Conservation (phyloP, 2,797 vertebrate species). For the Dendrocincla fuliginosa region DNA sequence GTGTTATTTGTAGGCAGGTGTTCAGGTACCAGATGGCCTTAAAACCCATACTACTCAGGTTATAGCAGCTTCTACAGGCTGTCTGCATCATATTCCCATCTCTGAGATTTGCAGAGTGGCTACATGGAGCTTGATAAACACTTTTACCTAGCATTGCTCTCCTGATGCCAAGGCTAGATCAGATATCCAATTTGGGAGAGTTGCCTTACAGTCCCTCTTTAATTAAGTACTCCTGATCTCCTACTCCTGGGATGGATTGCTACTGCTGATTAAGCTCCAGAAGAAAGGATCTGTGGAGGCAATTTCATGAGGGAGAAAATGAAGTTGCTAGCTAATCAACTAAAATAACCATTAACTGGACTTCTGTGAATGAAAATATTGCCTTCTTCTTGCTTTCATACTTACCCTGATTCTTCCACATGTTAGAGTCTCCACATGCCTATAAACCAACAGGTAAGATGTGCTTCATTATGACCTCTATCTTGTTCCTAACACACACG, state of each 20-base stretch:
- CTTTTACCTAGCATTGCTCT: constrained; percentile 67
- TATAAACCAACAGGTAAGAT: background rate
- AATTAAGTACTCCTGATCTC: constrained; percentile 72
- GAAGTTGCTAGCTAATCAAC: constrained; percentile 58
- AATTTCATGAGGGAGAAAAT: constrained; percentile 65
- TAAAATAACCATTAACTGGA: constrained; percentile 54
- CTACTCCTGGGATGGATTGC: constrained; percentile 64
- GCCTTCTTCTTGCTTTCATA: background rate
- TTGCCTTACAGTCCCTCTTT: constrained; percentile 70
- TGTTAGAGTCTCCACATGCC: background rate
- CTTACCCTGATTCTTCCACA: background rate
- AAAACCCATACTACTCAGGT: constrained; percentile 69
- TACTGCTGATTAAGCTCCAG: constrained; percentile 70
- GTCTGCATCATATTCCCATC: constrained; percentile 70
- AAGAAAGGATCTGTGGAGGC: constrained; percentile 62
- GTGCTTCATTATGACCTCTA: background rate
- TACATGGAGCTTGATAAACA: constrained; percentile 66
- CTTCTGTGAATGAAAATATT: constrained; percentile 35
- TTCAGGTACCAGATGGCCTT: constrained; percentile 79
- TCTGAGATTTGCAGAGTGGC: constrained; percentile 72
- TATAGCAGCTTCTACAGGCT: constrained; percentile 71
- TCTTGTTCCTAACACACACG: background rate
- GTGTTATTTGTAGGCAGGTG: constrained; percentile 75
- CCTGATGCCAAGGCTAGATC: constrained; percentile 69
- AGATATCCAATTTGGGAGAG: constrained; percentile 71